phyloP scores from a whole-genome alignment of 2,797 vertebrate species.

The Brachyrhaphis roseni region DNA sequence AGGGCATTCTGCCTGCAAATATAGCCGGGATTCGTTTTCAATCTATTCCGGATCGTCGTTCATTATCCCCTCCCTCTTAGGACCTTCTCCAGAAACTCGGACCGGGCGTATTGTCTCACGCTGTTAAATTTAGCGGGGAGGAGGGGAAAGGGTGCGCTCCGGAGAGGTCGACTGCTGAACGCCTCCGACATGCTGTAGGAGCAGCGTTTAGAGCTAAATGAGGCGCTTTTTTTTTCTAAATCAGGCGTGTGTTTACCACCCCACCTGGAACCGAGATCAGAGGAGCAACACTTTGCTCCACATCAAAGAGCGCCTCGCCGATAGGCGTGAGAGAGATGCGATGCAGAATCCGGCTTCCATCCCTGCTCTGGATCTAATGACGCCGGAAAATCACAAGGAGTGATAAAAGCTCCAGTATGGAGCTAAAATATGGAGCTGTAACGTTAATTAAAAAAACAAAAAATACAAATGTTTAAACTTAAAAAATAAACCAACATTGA shows the following conservation, averaged over 20 bases:
- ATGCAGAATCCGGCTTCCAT: slow-evolving; percentile 21
- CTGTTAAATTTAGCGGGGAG: slow-evolving; percentile 49
- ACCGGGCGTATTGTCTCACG: slow-evolving; percentile 43
- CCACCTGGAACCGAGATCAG: slow-evolving; percentile 65
- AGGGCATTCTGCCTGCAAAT: slow-evolving; percentile 50
- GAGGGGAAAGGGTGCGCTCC: slow-evolving; percentile 7
- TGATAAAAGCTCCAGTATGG: slow-evolving; percentile 26
- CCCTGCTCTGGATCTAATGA: slow-evolving; percentile 40
- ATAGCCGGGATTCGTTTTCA: slow-evolving; percentile 48
- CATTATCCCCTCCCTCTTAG: slow-evolving; percentile 54
- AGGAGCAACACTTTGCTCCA: slow-evolving; percentile 50
- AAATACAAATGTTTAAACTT: neutral
- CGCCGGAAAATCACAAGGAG: slow-evolving; percentile 18
- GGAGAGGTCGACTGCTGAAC: slow-evolving; percentile 35
- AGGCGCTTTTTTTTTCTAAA: slow-evolving; percentile 36
- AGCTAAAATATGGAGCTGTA: neutral
- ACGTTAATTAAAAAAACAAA: neutral
- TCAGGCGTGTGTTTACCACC: slow-evolving; percentile 51
- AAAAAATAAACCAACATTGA: slow-evolving; percentile 11
- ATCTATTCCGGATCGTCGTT: slow-evolving; percentile 61
- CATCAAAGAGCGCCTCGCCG: slow-evolving; percentile 51
- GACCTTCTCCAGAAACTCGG: slow-evolving; percentile 36
- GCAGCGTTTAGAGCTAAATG: slow-evolving; percentile 60
- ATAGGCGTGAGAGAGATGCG: slow-evolving; percentile 41
- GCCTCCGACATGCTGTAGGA: slow-evolving; percentile 40